Base-by-base conservation (phyloP, 2,113 vertebrate genomes). In the Pseudopodoces humilis region DNA sequence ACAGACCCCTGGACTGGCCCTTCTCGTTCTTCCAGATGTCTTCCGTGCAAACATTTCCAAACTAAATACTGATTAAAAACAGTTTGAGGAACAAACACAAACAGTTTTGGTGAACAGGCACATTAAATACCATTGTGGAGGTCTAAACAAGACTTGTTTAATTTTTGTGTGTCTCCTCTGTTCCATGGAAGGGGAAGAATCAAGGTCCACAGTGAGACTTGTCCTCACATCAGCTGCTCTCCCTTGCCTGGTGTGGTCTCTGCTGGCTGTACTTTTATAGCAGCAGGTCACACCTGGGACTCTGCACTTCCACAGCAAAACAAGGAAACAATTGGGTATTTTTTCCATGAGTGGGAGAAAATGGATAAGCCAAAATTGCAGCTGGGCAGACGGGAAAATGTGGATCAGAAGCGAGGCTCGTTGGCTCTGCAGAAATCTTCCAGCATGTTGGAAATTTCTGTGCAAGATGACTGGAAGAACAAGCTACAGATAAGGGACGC, bases 31-130 rank as follows among this genome's bases (percentile, higher is more conserved):
- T 83, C 78, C 78, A 77, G 86, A 49, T 71, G 64, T 77, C 65
- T 59, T 75, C 31, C 37, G 55, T 83, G 74, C 67, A 90, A 91
- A 62, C 6, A 37, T 88, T 87, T 84, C 50, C 67, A 50, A 86
- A 86, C 24, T 44, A 71, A 96, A 67, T 59, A 74, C 56, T 85
- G 88, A 71, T 90, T 90, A 74, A 85, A 81, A 96, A 16, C 90
- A 84, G 44, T 81, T 37, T 81, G 74, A 90, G 70, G 75, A 52
- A 31, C 69, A 44, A 90, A 46, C 68, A 92, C 65, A 35, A 91
- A 88, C 92, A 64, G 68, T 65, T 64, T 67, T 49, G 20, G 58
- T 16, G 86, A 94, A 22, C 69, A 85, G 90, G 22, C 82, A 46
- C 6, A 7, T 88, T 53, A 87, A 92, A 93, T 82, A 75, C 68